Evolutionary conservation across 2,797 vertebrate genomes (phyloP), one percentile per base, ranked within the genome.

Genomic region (Chiroxiphia lanceolata): DNA sequence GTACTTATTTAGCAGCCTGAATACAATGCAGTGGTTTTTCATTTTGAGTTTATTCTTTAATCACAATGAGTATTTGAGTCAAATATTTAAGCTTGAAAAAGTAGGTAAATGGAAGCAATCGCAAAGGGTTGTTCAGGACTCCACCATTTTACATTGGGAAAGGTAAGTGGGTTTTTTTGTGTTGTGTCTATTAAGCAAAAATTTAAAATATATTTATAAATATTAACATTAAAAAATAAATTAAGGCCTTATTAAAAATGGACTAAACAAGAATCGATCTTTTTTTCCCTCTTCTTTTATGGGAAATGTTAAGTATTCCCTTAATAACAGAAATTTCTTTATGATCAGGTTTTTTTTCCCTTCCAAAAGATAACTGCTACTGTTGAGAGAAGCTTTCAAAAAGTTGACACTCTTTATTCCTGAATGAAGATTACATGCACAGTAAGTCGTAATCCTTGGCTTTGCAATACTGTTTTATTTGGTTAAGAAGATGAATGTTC

Each of bases 401-500:
- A 92, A 96, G 78, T 81, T 95, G 95, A 94, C 96, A 97, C 54
- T 51, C 92, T 97, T 98, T 97, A 98, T 98, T 95, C 97, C 89
- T 8, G 74, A 92, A 96, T 83, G 95, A 95, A 97, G 96, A 98
- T 98, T 98, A 98, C 94, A 94, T 85, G 96, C 96, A 95, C 76
- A 91, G 34, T 70, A 79, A 80, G 3, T 94, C 98, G 97, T 98
- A 98, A 98, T 98, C 97, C 97, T 93, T 96, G 96, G 97, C 96
- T 98, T 98, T 98, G 94, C 96, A 96, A 97, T 97, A 97, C 96
- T 92, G 70, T 97, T 98, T 98, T 97, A 97, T 40, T 96, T 98
- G 96, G 97, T 97, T 98, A 97, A 98, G 98, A 98, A 98, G 98
- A 99, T 98, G 97, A 98, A 99, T 98, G 98, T 91, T 98, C 98